Conservation (phyloP, 2,888 invertebrate genomes). For the Drosophila picticornis region DNA sequence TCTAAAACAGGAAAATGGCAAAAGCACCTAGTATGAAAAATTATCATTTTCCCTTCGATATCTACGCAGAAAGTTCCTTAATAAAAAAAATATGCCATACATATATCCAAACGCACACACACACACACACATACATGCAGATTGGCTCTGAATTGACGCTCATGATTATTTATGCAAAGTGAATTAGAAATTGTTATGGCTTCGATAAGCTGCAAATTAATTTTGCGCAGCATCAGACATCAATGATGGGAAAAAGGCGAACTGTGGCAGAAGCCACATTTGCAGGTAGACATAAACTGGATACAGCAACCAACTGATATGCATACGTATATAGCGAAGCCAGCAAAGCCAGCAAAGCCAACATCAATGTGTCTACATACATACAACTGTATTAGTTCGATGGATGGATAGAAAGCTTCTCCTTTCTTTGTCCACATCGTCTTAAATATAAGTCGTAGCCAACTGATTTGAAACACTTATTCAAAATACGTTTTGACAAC, state of each 20-base stretch:
- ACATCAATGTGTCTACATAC: constrained; percentile 23
- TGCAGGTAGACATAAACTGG: constrained; percentile 1
- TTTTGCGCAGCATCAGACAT: constrained; percentile 52
- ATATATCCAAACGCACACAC: constrained; percentile 7
- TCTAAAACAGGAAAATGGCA: not conserved
- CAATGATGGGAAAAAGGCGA: constrained; percentile 17
- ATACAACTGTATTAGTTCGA: not conserved
- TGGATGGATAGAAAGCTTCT: not conserved
- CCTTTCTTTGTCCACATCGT: not conserved
- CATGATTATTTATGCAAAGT: constrained; percentile 79
- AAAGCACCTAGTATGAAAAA: not conserved
- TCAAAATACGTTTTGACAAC: not conserved
- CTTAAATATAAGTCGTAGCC: not conserved
- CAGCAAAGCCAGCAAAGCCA: constrained; percentile 25
- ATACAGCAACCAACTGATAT: not conserved
- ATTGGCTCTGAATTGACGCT: constrained; percentile 71
- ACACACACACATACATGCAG: constrained; percentile 7
- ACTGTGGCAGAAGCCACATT: constrained; percentile 8
- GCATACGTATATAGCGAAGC: constrained; percentile 30
- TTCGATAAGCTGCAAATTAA: constrained; percentile 80
- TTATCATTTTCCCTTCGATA: constrained; percentile 27
- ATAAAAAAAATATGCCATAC: constrained; percentile 25
- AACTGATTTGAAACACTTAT: not conserved
- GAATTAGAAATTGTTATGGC: constrained; percentile 74
- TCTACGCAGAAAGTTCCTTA: constrained; percentile 18